Evolutionary conservation across 2,113 vertebrate genomes (phyloP).

Genomic region (Mobula hypostoma): DNA sequence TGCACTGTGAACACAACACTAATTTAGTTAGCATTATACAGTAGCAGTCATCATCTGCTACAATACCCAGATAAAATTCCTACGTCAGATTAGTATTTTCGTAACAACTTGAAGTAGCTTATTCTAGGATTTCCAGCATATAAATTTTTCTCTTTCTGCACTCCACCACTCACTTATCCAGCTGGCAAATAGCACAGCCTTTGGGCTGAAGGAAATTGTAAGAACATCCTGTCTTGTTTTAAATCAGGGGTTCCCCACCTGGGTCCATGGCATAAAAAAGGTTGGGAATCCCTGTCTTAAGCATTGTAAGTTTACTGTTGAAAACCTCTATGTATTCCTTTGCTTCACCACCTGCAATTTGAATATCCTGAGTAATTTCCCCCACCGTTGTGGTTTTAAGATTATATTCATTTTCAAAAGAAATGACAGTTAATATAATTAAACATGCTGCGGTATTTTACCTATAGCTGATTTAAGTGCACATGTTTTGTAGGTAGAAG

Average conservation of each 20-base stretch:
- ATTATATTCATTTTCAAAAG: conserved; percentile 13
- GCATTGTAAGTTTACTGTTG: not conserved
- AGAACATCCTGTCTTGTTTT: not conserved
- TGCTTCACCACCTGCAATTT: not conserved
- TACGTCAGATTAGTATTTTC: not conserved
- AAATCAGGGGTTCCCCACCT: not conserved
- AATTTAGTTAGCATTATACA: not conserved
- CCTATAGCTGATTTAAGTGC: conserved; percentile 6
- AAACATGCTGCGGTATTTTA: not conserved
- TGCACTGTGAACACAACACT: not conserved
- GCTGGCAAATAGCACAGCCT: not conserved
- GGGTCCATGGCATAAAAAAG: too few species aligned
- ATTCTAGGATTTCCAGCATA: not conserved
- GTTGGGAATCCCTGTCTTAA: too few species aligned
- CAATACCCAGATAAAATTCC: not conserved
- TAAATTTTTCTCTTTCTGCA: not conserved
- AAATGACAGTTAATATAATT: conserved; percentile 1
- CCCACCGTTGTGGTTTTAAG: not conserved
- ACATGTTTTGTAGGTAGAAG: not conserved
- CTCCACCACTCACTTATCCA: too few species aligned
- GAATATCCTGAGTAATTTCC: not conserved
- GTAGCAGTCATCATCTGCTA: not conserved
- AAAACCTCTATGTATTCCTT: not conserved
- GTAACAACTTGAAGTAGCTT: not conserved
- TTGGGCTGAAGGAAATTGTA: not conserved